phyloP scores from a whole-genome alignment of 2,888 invertebrate species.

The Parnassius orleans region DNA sequence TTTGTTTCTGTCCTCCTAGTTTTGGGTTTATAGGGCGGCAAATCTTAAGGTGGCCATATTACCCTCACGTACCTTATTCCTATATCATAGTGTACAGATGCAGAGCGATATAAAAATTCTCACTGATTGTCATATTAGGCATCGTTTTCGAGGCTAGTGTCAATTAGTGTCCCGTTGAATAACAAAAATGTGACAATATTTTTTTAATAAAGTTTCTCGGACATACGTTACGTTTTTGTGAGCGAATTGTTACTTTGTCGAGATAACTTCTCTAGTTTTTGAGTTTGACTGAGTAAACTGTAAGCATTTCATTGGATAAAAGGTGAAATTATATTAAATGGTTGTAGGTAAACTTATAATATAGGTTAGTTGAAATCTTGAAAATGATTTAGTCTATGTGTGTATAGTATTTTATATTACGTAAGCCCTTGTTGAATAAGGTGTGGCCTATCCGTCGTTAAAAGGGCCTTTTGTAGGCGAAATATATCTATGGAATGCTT shows the following conservation, averaged over 20 bases:
- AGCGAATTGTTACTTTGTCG: slow-evolving; percentile 14
- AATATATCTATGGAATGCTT: slow-evolving; percentile 29
- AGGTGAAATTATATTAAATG: slow-evolving; percentile 40
- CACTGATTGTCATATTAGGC: slow-evolving; percentile 27
- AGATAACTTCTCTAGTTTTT: slow-evolving; percentile 20
- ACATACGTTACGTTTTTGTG: slow-evolving; percentile 22
- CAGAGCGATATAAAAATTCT: not conserved
- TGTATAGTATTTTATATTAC: slow-evolving; percentile 5
- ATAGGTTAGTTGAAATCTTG: slow-evolving; percentile 37
- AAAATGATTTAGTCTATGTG: slow-evolving; percentile 39
- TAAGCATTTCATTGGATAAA: slow-evolving; percentile 43
- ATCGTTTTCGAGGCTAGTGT: slow-evolving; percentile 43
- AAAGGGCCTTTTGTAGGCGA: slow-evolving; percentile 36
- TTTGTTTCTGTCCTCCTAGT: no score
- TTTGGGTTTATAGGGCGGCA: no score
- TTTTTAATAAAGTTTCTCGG: slow-evolving; percentile 27
- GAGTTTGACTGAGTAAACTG: slow-evolving; percentile 43
- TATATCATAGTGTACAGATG: slow-evolving; percentile 4
- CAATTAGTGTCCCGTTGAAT: slow-evolving; percentile 28
- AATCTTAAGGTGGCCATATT: no score
- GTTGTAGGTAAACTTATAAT: slow-evolving; percentile 35
- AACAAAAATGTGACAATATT: slow-evolving; percentile 29
- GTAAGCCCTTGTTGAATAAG: slow-evolving; percentile 22
- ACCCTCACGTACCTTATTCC: not conserved
- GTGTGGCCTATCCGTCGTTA: slow-evolving; percentile 40